phyloP scores from a whole-genome alignment of 2,888 invertebrate species.

The Amiota mariae region DNA sequence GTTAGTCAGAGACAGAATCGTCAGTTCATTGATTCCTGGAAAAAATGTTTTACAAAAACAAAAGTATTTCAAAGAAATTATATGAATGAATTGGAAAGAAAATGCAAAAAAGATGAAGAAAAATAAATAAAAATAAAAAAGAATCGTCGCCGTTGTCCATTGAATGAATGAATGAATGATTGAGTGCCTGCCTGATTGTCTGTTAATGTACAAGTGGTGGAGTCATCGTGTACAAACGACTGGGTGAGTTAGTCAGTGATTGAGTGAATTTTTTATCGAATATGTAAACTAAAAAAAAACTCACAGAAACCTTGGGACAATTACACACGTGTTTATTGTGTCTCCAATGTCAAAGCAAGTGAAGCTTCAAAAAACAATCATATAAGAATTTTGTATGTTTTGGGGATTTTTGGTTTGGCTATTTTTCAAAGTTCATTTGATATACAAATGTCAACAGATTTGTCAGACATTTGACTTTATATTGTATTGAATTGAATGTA shows the following conservation, averaged over 20 bases:
- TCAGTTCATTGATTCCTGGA: conserved; percentile 24
- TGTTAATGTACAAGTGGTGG: too few species aligned
- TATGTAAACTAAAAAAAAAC: not conserved
- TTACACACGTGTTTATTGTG: not conserved
- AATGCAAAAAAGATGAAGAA: too few species aligned
- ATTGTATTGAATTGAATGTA: not conserved
- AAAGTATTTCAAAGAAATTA: not conserved
- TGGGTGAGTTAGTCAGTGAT: too few species aligned
- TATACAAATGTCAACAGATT: conserved; percentile 16
- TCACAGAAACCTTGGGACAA: not conserved
- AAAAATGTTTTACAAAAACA: not conserved
- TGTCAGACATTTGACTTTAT: conserved; percentile 11
- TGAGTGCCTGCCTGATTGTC: not conserved
- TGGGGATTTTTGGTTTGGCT: not conserved
- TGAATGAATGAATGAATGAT: conserved; percentile 7
- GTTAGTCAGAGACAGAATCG: not conserved
- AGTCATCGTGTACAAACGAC: not conserved
- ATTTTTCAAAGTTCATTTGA: not conserved
- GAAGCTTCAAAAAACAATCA: conserved; percentile 6
- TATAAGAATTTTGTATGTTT: conserved; percentile 1
- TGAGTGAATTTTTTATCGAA: not conserved
- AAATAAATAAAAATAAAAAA: too few species aligned
- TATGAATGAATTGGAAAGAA: too few species aligned
- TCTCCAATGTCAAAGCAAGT: not conserved
- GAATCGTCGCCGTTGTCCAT: too few species aligned